These are phyloP conservation scores for Hypomecis punctinalis DNA, from an alignment of 2,888 invertebrate species.

Conservation along the genomic window DNA sequence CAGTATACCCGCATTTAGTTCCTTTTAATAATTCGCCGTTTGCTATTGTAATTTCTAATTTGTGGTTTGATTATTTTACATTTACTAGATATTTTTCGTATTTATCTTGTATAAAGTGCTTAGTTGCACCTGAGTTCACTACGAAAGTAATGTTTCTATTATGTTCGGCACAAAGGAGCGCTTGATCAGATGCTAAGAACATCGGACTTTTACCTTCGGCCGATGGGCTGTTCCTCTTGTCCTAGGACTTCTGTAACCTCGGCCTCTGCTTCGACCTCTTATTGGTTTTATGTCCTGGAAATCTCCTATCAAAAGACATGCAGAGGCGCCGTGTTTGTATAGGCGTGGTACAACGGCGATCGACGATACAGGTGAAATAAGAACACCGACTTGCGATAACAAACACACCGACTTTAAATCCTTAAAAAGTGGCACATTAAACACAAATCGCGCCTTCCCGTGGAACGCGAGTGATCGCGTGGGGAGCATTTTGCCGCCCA, in stretches of 20 bases:
- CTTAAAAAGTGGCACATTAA: too few relatives aligned
- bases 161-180: not conserved
- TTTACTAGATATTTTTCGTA: not conserved
- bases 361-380: too few relatives aligned
- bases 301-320: too few relatives aligned
- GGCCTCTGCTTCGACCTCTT: not conserved
- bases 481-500: too few relatives aligned
- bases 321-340: too few relatives aligned
- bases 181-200: not conserved
- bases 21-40: not conserved
- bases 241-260: not conserved
- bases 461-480: too few relatives aligned
- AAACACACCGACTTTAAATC: too few relatives aligned
- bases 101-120: not conserved
- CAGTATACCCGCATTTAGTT: not conserved
- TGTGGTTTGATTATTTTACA: not conserved
- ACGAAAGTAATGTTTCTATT: not conserved
- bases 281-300: too few relatives aligned
- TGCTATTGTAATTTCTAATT: not conserved
- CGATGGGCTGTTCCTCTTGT: not conserved
- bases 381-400: too few relatives aligned
- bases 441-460: too few relatives aligned
- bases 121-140: not conserved
- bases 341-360: too few relatives aligned
- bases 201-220: not conserved